A percentile compares a stretch with the other conserved stretches of the same genome.
These are phyloP conservation scores for Cephalopholis sonnerati DNA, from an alignment of 2,113 vertebrate genomes.

Conservation along the genomic window DNA sequence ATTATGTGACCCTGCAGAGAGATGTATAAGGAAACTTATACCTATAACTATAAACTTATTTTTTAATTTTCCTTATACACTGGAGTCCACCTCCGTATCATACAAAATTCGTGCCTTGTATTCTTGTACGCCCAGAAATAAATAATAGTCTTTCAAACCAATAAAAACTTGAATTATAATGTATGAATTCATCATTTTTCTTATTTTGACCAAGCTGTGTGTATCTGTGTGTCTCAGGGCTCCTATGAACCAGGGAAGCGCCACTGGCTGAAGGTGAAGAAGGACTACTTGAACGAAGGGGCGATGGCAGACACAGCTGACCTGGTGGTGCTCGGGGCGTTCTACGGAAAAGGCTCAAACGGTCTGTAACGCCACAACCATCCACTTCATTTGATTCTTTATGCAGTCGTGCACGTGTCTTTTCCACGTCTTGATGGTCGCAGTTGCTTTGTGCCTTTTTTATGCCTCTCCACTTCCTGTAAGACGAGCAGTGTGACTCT, in stretches of 20 bases:
- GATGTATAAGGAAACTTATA: no score
- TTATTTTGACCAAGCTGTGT: no score
- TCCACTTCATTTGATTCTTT: not conserved
- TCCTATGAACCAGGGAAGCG: slow-evolving; percentile 96
- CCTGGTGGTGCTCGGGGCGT: slow-evolving; percentile 96
- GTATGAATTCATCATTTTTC: no score
- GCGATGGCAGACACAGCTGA: slow-evolving; percentile 98
- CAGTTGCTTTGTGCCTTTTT: slow-evolving; percentile 3
- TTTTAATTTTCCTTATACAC: no score
- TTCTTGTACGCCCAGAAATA: no score
- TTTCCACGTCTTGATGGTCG: not conserved
- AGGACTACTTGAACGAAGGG: slow-evolving; percentile 97
- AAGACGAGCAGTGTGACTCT: not conserved
- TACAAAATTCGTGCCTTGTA: no score
- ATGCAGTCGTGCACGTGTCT: no score
- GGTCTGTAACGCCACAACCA: slow-evolving; percentile 77
- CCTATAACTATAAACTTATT: no score
- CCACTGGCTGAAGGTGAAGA: slow-evolving; percentile 99
- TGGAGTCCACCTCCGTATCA: no score
- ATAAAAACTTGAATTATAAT: no score
- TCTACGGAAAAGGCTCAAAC: slow-evolving; percentile 97
- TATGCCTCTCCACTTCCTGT: not conserved
- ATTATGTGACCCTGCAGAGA: no score
- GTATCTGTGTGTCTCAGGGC: slow-evolving; percentile 83
- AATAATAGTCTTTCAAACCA: no score